Base-by-base conservation (phyloP, 2,113 vertebrate genomes). In the Sprattus sprattus region DNA sequence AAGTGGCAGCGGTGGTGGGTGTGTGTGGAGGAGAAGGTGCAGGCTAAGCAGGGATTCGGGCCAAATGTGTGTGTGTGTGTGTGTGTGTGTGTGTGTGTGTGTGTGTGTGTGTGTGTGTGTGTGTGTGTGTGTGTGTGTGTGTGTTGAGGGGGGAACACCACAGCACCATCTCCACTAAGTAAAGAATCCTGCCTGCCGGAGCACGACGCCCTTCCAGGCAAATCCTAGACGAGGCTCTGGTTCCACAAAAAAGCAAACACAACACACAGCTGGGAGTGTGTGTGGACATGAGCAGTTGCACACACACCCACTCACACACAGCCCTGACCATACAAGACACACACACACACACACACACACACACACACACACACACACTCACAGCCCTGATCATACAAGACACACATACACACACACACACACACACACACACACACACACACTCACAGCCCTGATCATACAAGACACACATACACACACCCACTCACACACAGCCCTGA, bases 21-120 rank as follows among this genome's bases (percentile, higher is more conserved):
- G 52, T 18, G 52, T 54, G 18, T 54, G 18, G 11, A 39, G 71
- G 32, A 78, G 32, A 32, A 78, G 71, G 71, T 78, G 32, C 71
- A 78, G 25, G 71, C 25, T 78, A 39, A 78, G 71, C 32, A 32
- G 28, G 32, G 28, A 78, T 78, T 39, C 28, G 13, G 71, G 71
- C 25, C 71, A 78, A 78, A 32, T 64, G 20, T 64, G 20, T 39
- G 39, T 39, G 39, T 39, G 39, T 39, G 39, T 39, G n/a, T n/a
- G n/a, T n/a, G n/a, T n/a, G n/a, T n/a, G n/a, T 75, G 67, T 75
- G 67, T 75, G 67, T 75, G 67, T 75, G 67, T 75, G 67, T 75
- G 67, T 75, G 28, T 75, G 67, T 75, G 10, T 75, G 71, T 39
- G 13, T 78, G 71, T 78, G 10, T 44, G 71, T 78, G 71, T 39